Conservation (phyloP, 2,888 invertebrate species). For the Diplazon laetatorius region DNA sequence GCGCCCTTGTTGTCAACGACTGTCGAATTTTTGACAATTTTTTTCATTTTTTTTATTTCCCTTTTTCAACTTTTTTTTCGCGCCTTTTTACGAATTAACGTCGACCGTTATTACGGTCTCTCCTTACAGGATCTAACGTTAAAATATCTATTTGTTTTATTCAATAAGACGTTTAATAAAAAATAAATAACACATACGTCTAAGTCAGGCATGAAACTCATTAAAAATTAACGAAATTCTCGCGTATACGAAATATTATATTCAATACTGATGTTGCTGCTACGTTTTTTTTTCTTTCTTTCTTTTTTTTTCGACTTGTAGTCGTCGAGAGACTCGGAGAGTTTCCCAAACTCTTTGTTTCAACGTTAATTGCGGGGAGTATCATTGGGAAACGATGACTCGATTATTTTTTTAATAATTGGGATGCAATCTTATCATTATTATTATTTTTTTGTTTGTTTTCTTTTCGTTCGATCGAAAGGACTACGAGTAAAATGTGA, state of each 20-base stretch:
- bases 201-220: conserved; percentile 33
- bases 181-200: conserved; percentile 44
- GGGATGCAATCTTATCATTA: no score
- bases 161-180: conserved; percentile 20
- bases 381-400: conserved; percentile 34
- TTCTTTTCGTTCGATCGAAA: conserved; percentile 1
- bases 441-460: no score
- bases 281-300: conserved; percentile 24
- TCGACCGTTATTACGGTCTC: no score
- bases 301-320: no score
- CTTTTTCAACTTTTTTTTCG: no score
- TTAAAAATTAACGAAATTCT: conserved; percentile 21
- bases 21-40: no score
- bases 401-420: conserved; percentile 22
- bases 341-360: conserved; percentile 9
- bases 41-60: no score
- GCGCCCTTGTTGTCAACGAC: no score
- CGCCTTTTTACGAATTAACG: no score
- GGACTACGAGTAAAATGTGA: conserved; percentile 93
- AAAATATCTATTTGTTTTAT: background rate
- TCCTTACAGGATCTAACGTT: no score
- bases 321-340: background rate
- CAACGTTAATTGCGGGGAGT: conserved; percentile 1
- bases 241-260: conserved; percentile 14
- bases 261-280: conserved; percentile 48